Percentiles rank a stretch among this genome's conserved stretches.
Evolutionary conservation across 2,797 vertebrate genomes (phyloP).

Genomic region (Peromyscus eremicus): DNA sequence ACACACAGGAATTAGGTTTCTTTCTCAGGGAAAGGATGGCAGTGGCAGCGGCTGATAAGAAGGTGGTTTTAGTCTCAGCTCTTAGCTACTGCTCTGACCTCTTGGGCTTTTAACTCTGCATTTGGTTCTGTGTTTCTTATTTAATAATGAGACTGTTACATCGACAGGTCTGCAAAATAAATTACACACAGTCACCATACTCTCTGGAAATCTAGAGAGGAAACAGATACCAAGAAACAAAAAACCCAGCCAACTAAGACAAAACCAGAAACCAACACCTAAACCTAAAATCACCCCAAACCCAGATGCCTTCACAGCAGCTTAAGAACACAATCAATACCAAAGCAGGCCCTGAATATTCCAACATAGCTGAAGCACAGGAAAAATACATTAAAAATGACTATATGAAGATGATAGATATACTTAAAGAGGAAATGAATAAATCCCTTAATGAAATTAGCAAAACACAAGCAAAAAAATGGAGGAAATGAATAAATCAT

Average conservation of each 20-base stretch:
- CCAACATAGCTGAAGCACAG: neutral
- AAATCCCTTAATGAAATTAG: no score
- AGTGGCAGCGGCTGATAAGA: no score
- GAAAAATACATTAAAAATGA: neutral
- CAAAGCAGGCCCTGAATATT: neutral
- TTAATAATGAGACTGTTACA: no score
- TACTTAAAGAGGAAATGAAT: neutral
- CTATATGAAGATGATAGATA: neutral
- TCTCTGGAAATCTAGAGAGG: neutral
- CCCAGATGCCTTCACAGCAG: neutral
- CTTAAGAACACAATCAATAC: neutral
- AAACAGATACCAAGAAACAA: neutral
- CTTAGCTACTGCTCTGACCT: no score
- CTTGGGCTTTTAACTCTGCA: no score
- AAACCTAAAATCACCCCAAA: no score
- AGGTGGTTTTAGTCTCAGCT: no score
- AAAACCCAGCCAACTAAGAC: neutral
- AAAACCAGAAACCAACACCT: neutral
- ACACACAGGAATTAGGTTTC: no score
- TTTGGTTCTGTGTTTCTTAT: no score
- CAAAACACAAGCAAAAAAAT: neutral
- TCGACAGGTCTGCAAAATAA: neutral
- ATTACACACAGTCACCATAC: neutral
- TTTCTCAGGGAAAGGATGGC: no score
- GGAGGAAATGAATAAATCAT: neutral